A percentile compares a stretch with the other conserved stretches of the same genome.
phyloP scores from a whole-genome alignment of 2,797 vertebrate species.

The Chaunax sp. region DNA sequence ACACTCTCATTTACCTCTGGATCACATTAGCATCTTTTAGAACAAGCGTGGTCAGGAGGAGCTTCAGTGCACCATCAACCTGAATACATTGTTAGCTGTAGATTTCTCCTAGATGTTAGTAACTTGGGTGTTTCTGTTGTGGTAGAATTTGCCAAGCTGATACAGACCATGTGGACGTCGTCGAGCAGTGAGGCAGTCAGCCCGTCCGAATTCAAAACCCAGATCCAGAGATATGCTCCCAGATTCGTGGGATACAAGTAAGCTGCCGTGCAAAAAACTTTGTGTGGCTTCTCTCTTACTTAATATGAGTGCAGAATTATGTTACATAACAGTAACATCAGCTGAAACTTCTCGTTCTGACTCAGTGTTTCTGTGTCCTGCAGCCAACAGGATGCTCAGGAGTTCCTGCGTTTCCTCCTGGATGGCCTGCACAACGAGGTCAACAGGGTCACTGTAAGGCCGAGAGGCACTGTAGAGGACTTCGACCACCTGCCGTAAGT shows the following conservation, averaged over 20 bases:
- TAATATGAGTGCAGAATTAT: neutral
- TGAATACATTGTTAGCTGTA: neutral
- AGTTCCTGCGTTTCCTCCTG: constrained; percentile 95
- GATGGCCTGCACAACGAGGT: constrained; percentile 97
- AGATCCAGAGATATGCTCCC: constrained; percentile 98
- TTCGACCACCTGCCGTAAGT: constrained; percentile 95
- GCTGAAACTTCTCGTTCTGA: neutral
- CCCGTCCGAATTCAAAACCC: constrained; percentile 97
- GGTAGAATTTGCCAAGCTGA: constrained; percentile 95
- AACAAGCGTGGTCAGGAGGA: neutral
- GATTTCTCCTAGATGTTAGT: neutral
- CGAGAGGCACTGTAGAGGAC: constrained; percentile 85
- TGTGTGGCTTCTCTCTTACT: neutral
- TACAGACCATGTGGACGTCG: constrained; percentile 96
- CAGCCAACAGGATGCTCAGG: constrained; percentile 98
- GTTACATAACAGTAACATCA: neutral
- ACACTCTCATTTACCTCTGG: neutral
- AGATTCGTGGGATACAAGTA: constrained; percentile 99
- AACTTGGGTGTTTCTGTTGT: constrained; percentile 28
- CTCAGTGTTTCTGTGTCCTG: constrained; percentile 10
- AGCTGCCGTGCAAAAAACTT: constrained; percentile 21
- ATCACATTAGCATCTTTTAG: neutral
- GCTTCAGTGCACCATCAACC: constrained; percentile 1
- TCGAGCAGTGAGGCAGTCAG: constrained; percentile 93
- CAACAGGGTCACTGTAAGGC: constrained; percentile 91